phyloP scores from a whole-genome alignment of 2,113 vertebrate genomes.

The Indicator maculatus region DNA sequence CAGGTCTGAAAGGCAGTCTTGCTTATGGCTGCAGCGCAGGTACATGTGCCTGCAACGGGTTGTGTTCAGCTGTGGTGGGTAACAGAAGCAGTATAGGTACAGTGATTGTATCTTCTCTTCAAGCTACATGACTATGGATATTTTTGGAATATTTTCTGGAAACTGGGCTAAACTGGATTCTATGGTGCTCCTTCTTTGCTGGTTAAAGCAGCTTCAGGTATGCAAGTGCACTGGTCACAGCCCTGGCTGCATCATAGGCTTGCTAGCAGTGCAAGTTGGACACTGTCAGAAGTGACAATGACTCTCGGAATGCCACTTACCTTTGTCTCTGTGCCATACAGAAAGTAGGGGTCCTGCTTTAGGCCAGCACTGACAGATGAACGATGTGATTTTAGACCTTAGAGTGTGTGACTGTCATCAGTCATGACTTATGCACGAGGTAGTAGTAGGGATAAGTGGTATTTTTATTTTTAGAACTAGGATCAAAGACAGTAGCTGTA shows the following conservation, averaged over 20 bases:
- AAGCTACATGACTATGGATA: fast-evolving
- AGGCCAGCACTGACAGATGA: neutral
- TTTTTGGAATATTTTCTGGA: neutral
- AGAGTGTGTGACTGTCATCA: fast-evolving
- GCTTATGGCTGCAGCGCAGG: neutral
- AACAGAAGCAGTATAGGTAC: neutral
- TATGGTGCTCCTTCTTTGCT: neutral
- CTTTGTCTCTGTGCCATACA: neutral
- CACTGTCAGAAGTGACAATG: neutral
- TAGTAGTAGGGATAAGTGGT: neutral
- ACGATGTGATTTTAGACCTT: neutral
- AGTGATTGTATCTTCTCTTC: neutral
- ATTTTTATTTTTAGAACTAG: neutral
- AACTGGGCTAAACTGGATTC: neutral
- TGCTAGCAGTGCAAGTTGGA: neutral
- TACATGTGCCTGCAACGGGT: neutral
- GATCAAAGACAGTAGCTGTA: neutral
- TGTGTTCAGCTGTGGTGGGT: neutral
- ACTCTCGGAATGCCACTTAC: neutral
- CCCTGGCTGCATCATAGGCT: neutral
- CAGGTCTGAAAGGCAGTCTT: neutral
- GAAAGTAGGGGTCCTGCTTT: neutral
- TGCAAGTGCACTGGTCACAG: neutral
- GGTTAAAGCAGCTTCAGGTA: neutral
- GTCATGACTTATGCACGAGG: neutral